Conservation (phyloP, 2,113 vertebrate genomes). For the Ovis aries region DNA sequence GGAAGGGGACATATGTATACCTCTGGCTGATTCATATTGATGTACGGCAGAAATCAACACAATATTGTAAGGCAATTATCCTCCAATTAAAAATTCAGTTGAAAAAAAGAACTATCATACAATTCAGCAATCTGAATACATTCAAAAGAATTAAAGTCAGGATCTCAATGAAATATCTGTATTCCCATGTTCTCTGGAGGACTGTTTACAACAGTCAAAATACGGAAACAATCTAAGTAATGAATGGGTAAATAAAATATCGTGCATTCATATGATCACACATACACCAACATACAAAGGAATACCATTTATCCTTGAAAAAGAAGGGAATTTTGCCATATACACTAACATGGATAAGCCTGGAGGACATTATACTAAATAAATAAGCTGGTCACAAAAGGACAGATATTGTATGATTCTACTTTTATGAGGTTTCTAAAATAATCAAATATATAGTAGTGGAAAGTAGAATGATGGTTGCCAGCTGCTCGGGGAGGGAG, state of each 20-base stretch:
- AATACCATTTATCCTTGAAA: neutral
- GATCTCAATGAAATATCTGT: neutral
- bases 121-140: too few species aligned
- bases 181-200: neutral
- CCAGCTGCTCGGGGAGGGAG: neutral
- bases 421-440: neutral
- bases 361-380: neutral
- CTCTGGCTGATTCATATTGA: neutral
- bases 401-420: neutral
- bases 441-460: too few species aligned
- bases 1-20: neutral
- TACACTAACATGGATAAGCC: neutral
- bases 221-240: neutral
- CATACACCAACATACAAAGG: neutral
- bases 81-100: neutral
- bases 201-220: too few species aligned
- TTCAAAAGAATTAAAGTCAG: neutral
- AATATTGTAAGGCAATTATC: neutral
- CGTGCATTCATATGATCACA: neutral
- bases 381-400: neutral
- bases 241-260: neutral
- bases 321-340: neutral
- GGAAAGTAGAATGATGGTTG: neutral
- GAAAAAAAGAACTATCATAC: accelerated
- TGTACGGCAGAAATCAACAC: neutral